Conservation (phyloP, 2,797 vertebrate species). For the Gorsachius magnificus region DNA sequence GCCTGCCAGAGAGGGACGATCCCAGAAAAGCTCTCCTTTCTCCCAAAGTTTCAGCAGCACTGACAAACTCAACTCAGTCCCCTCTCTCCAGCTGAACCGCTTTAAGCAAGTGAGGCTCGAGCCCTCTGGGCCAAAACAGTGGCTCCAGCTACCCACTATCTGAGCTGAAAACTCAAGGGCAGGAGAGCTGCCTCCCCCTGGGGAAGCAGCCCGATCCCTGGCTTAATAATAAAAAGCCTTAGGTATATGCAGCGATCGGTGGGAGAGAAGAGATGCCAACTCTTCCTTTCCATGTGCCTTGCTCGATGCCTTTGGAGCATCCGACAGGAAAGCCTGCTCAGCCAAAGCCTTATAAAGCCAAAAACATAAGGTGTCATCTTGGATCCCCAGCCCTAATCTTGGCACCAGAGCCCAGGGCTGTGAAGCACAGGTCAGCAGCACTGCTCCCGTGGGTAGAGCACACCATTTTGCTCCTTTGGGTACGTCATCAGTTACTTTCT, state of each 20-base stretch:
- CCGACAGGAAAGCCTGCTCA: neutral
- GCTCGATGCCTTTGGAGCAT: neutral
- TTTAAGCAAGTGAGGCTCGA: neutral
- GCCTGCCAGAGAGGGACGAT: neutral
- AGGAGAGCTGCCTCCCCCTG: neutral
- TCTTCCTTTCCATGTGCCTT: neutral
- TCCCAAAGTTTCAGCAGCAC: neutral
- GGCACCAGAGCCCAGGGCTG: neutral
- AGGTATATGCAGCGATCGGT: accelerated
- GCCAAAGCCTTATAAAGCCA: neutral
- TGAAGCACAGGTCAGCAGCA: accelerated
- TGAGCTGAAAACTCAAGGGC: neutral
- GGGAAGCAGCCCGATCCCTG: neutral
- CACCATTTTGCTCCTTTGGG: accelerated
- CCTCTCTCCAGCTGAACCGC: neutral
- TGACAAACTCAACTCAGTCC: neutral
- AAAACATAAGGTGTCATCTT: neutral
- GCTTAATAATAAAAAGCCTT: neutral
- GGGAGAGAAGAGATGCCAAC: neutral
- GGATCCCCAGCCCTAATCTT: neutral
- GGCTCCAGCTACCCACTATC: neutral
- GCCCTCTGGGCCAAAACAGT: neutral
- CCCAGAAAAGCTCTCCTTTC: neutral
- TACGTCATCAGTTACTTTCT: neutral
- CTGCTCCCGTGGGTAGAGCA: accelerated